These are phyloP conservation scores for Eriosoma lanigerum DNA, from an alignment of 1,140 invertebrate genomes.

Conservation along the genomic window DNA sequence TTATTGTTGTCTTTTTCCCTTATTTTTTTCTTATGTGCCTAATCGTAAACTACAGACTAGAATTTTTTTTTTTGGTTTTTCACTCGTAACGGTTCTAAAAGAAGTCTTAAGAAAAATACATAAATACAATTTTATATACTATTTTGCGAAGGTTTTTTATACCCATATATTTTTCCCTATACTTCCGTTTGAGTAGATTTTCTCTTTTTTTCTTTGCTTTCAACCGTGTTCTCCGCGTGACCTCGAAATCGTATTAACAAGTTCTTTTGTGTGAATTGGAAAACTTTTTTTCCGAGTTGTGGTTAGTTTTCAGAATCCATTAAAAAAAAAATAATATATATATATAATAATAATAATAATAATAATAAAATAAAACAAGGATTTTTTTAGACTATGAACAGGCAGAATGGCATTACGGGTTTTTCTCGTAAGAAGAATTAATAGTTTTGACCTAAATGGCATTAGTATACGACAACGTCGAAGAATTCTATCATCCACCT, in stretches of 20 bases:
- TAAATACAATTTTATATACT: slow-evolving; percentile 33
- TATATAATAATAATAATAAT: too few relatives aligned
- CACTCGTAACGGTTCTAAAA: neutral
- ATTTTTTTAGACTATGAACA: slow-evolving; percentile 10
- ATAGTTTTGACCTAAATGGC: slow-evolving; percentile 43
- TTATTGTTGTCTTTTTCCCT: neutral
- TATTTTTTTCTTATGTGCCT: neutral
- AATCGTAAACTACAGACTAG: neutral
- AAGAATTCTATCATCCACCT: slow-evolving; percentile 8
- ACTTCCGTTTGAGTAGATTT: slow-evolving; percentile 12
- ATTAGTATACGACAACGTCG: neutral
- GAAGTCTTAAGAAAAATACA: neutral
- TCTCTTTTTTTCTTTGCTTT: neutral
- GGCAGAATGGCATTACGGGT: neutral
- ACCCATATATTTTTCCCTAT: neutral
- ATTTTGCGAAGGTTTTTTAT: neutral
- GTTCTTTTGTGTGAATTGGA: slow-evolving; percentile 48
- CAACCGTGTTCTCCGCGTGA: neutral
- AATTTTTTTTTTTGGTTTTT: slow-evolving; percentile 1
- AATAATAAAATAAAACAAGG: slow-evolving; percentile 16
- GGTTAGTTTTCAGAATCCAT: slow-evolving; percentile 40
- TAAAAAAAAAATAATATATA: slow-evolving; percentile 43
- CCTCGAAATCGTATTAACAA: slow-evolving; percentile 41
- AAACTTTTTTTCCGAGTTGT: slow-evolving; percentile 43
- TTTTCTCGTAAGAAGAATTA: slow-evolving; percentile 37